Percentiles rank a stretch among this genome's conserved stretches.
Conservation (phyloP, 2,797 vertebrate genomes). For the Eidolon dupreanum region DNA sequence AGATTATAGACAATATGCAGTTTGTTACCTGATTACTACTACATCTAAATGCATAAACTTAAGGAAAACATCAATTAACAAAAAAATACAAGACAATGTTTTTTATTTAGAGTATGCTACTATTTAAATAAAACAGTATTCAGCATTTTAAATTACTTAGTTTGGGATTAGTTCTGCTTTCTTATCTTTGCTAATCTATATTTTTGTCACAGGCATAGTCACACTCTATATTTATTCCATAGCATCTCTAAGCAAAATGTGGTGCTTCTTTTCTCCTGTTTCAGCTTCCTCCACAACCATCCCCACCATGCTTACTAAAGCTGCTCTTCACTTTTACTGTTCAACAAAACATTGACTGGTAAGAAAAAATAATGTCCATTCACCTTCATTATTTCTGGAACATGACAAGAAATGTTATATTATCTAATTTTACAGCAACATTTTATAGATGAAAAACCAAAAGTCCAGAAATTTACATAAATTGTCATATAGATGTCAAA, state of each 20-base stretch:
- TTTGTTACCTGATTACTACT: neutral
- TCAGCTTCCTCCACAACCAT: neutral
- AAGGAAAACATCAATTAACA: neutral
- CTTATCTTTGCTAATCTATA: neutral
- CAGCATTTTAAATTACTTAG: neutral
- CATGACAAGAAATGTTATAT: neutral
- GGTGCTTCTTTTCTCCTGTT: neutral
- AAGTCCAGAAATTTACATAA: neutral
- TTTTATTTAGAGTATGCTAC: neutral
- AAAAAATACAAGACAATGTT: neutral
- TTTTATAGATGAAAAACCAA: neutral
- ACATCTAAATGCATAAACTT: neutral
- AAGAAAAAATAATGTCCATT: neutral
- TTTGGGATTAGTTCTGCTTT: conserved; percentile 50
- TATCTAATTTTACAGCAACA: neutral
- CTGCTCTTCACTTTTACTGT: neutral
- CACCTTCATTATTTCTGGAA: neutral
- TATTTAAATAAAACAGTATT: neutral
- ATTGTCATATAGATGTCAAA: neutral
- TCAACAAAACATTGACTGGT: neutral
- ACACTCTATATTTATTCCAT: neutral
- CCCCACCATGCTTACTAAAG: neutral
- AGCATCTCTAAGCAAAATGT: neutral
- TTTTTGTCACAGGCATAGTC: neutral
- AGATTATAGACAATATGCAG: neutral